phyloP scores from a whole-genome alignment of 2,113 vertebrate species.

The Gallinago undulata region DNA sequence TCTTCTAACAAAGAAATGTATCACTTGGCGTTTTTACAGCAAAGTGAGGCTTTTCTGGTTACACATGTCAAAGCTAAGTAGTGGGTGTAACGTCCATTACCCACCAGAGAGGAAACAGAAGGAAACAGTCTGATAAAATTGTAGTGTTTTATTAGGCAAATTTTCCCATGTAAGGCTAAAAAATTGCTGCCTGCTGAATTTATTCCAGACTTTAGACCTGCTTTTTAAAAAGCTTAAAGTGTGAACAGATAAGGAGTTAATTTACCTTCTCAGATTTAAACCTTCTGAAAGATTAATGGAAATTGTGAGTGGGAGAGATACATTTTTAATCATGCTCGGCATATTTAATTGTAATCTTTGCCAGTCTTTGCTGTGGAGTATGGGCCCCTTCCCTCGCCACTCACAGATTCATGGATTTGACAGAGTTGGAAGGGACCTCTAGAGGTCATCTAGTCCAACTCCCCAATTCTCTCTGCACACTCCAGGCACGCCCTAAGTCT shows the following conservation, averaged over 20 bases:
- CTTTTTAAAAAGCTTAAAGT: neutral
- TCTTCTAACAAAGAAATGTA: constrained; percentile 2
- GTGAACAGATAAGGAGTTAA: neutral
- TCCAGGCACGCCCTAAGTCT: neutral
- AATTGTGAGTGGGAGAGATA: neutral
- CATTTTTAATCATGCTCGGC: neutral
- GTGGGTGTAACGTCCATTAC: constrained; percentile 41
- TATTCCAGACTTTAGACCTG: neutral
- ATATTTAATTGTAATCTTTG: neutral
- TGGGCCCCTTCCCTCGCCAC: neutral
- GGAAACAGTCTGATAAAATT: constrained; percentile 41
- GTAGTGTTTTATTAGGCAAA: constrained; percentile 1
- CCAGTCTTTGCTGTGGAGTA: neutral
- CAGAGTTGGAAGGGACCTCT: too few species aligned
- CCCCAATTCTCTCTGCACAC: too few species aligned
- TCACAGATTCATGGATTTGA: neutral
- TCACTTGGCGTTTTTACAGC: neutral
- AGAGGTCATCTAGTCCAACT: too few species aligned
- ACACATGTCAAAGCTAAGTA: constrained; percentile 14
- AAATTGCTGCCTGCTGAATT: neutral
- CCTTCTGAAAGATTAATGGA: neutral
- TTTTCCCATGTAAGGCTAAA: constrained; percentile 16
- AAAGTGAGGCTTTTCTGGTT: constrained; percentile 40
- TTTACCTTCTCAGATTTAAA: constrained; percentile 30
- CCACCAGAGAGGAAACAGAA: constrained; percentile 48